A percentile compares a stretch with the other conserved stretches of the same genome.
These are phyloP conservation scores for Prenolepis imparis DNA, from an alignment of 2,888 invertebrate genomes.

Conservation along the genomic window DNA sequence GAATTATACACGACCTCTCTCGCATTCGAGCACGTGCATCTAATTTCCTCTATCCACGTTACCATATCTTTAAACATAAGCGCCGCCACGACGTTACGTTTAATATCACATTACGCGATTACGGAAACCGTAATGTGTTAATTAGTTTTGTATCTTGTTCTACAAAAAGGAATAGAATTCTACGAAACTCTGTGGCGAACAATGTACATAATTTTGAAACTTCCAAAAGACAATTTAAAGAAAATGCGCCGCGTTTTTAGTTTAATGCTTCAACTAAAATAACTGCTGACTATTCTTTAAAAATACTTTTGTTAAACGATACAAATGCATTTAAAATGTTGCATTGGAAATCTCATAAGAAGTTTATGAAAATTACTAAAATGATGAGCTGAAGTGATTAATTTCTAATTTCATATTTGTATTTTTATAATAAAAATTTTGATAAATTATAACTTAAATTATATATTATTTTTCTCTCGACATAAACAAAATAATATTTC, in stretches of 20 bases:
- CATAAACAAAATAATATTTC: background rate
- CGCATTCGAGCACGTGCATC: conserved; percentile 45
- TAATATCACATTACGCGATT: conserved; percentile 35
- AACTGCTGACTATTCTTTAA: background rate
- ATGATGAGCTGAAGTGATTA: background rate
- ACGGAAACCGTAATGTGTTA: conserved; percentile 32
- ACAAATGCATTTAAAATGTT: background rate
- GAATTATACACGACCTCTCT: conserved; percentile 63
- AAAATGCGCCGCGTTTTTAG: background rate
- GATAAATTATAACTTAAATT: background rate
- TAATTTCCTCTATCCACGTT: conserved; percentile 6
- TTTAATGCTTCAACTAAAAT: background rate
- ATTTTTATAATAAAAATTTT: background rate
- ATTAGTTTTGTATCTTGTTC: conserved; percentile 32
- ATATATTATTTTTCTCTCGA: background rate
- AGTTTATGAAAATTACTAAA: background rate
- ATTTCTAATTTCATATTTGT: background rate
- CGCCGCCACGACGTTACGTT: conserved; percentile 30
- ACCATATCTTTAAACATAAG: conserved; percentile 35
- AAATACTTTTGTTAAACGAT: background rate
- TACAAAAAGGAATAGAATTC: background rate
- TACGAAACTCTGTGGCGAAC: background rate
- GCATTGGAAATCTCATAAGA: background rate
- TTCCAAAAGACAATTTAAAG: background rate
- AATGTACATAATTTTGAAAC: background rate